A percentile compares a stretch with the other conserved stretches of the same genome.
Evolutionary conservation across 1,140 invertebrate species (phyloP).

Genomic region (Pemphigus obesinymphae): DNA sequence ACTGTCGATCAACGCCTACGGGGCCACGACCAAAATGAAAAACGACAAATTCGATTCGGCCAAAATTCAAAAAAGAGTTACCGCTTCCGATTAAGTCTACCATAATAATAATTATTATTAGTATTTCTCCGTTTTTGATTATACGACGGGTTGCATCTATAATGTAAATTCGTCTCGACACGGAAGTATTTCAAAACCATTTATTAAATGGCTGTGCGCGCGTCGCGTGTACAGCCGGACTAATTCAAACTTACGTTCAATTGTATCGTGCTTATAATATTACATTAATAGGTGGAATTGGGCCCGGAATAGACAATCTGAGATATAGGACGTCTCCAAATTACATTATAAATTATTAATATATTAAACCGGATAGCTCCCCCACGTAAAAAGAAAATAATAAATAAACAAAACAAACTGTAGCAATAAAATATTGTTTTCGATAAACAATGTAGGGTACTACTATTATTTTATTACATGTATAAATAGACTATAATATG

Average conservation of each 20-base stretch:
- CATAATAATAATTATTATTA: not conserved
- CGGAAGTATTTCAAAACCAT: no score
- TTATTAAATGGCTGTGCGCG: not conserved
- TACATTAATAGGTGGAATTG: not conserved
- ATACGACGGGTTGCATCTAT: no score
- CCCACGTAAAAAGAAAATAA: not conserved
- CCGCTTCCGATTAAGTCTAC: constrained; percentile 15
- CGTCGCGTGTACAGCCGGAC: not conserved
- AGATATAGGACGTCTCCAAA: not conserved
- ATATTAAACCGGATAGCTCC: no score
- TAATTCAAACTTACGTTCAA: constrained; percentile 11
- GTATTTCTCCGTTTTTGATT: not conserved
- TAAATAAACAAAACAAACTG: not conserved
- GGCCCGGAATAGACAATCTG: constrained; percentile 1
- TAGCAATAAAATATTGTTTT: constrained; percentile 29
- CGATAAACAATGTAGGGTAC: constrained; percentile 2
- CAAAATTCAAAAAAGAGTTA: not conserved
- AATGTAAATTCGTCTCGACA: no score
- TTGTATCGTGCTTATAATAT: not conserved
- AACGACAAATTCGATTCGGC: not conserved
- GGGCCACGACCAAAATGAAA: not conserved
- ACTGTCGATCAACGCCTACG: not conserved
- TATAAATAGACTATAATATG: constrained; percentile 24
- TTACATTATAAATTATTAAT: no score
- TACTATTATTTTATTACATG: constrained; percentile 3